phyloP scores from a whole-genome alignment of 2,888 invertebrate genomes.

The Ormyrus thymus region DNA sequence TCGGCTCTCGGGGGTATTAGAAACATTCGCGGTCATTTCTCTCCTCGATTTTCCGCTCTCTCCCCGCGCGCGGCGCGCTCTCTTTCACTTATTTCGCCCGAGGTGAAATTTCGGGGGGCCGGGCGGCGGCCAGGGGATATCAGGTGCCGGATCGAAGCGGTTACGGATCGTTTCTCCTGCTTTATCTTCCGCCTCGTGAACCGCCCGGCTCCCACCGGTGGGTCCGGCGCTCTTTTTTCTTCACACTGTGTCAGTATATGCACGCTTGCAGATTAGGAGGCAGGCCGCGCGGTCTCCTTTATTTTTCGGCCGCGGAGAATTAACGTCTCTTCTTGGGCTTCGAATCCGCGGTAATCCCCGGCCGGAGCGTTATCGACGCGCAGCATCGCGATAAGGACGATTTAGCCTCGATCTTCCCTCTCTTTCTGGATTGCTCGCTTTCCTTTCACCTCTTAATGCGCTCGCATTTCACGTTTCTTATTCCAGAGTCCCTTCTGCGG shows the following conservation, averaged over 20 bases:
- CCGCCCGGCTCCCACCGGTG: neutral
- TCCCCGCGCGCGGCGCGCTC: neutral
- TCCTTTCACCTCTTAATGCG: constrained; percentile 18
- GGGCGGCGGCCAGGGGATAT: constrained; percentile 28
- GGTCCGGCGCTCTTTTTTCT: neutral
- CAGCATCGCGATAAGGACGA: constrained; percentile 44
- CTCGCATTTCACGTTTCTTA: constrained; percentile 41
- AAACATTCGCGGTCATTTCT: constrained; percentile 47
- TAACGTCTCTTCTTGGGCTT: constrained; percentile 27
- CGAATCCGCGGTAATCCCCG: constrained; percentile 36
- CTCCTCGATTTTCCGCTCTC: constrained; percentile 12
- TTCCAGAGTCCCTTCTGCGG: neutral
- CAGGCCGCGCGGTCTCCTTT: constrained; percentile 1
- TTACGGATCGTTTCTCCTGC: constrained; percentile 56
- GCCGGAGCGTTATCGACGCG: constrained; percentile 20
- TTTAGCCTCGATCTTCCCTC: constrained; percentile 20
- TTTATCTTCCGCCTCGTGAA: neutral
- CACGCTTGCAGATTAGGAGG: constrained; percentile 16
- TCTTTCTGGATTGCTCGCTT: neutral
- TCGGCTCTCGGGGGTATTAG: constrained; percentile 59
- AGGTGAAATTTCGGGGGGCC: constrained; percentile 36
- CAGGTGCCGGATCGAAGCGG: constrained; percentile 59
- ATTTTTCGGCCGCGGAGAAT: constrained; percentile 33
- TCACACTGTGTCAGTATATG: neutral
- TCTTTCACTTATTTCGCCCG: constrained; percentile 29